A percentile compares a stretch with the other conserved stretches of the same genome.
phyloP scores from a whole-genome alignment of 2,888 invertebrate genomes.

The Xestia xanthographa region DNA sequence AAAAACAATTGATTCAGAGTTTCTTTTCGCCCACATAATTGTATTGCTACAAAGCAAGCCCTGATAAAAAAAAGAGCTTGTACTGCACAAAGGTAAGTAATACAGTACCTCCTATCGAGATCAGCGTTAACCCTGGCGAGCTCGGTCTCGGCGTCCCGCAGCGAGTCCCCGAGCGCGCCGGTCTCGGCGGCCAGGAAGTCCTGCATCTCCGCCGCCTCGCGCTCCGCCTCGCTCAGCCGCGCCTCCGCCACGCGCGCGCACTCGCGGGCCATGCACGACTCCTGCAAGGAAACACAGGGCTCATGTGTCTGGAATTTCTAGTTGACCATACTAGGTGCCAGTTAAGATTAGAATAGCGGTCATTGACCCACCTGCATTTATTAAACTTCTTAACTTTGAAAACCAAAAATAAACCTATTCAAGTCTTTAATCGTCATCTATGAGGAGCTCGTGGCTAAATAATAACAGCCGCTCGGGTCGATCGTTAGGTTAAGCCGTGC shows the following conservation, averaged over 20 bases:
- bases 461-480: no score
- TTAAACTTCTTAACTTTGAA: no score
- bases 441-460: no score
- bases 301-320: neutral
- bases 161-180: constrained; percentile 94
- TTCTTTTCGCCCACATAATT: neutral
- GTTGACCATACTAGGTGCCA: neutral
- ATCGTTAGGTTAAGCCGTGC: no score
- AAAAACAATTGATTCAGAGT: no score
- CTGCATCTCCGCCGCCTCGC: constrained; percentile 95
- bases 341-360: no score
- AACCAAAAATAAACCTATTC: no score
- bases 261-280: constrained; percentile 92
- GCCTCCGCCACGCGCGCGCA: constrained; percentile 92
- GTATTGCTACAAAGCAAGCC: neutral
- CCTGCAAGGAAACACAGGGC: constrained; percentile 78
- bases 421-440: no score
- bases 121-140: constrained; percentile 83
- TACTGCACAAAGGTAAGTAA: no score
- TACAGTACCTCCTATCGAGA: constrained; percentile 80
- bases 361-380: no score
- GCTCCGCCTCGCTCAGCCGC: constrained; percentile 94
- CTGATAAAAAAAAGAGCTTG: neutral
- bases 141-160: constrained; percentile 94
- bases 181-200: constrained; percentile 97